Evolutionary conservation across 2,113 vertebrate species (phyloP).

Genomic region (Ochotona princeps): DNA sequence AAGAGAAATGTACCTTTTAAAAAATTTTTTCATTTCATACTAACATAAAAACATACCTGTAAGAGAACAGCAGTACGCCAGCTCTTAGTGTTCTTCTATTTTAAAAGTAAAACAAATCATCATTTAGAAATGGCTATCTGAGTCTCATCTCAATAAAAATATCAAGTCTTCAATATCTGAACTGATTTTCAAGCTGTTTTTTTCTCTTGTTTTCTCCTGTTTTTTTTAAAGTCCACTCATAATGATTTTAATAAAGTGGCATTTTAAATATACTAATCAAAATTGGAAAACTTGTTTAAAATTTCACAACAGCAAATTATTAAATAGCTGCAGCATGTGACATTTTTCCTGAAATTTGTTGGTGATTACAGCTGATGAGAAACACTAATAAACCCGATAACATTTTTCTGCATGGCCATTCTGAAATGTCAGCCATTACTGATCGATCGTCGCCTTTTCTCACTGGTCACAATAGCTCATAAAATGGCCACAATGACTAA

Average conservation of each 20-base stretch:
- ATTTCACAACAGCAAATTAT: constrained; percentile 53
- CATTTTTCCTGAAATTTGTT: constrained; percentile 64
- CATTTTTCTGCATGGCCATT: constrained; percentile 68
- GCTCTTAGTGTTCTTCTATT: background rate
- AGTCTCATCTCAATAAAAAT: constrained; percentile 57
- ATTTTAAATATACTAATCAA: constrained; percentile 58
- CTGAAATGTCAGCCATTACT: constrained; percentile 79
- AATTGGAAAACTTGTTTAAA: constrained; percentile 61
- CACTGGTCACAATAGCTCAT: constrained; percentile 55
- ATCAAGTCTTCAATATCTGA: constrained; percentile 45
- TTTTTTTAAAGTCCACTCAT: constrained; percentile 9
- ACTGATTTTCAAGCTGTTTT: constrained; percentile 19
- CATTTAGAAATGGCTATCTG: background rate
- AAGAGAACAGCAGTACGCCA: background rate
- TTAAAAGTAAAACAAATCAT: constrained; percentile 45
- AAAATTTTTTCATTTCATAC: background rate
- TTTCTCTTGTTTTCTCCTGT: background rate
- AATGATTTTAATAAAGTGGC: constrained; percentile 42
- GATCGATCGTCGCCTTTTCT: constrained; percentile 74
- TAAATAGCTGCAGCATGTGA: constrained; percentile 68
- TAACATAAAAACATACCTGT: background rate
- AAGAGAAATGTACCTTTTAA: background rate
- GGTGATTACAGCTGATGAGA: constrained; percentile 76
- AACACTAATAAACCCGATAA: constrained; percentile 77
- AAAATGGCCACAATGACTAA: constrained; percentile 45